These are phyloP conservation scores for Mesorhabditis belari DNA, from an alignment of 2,888 invertebrate genomes.

Conservation along the genomic window DNA sequence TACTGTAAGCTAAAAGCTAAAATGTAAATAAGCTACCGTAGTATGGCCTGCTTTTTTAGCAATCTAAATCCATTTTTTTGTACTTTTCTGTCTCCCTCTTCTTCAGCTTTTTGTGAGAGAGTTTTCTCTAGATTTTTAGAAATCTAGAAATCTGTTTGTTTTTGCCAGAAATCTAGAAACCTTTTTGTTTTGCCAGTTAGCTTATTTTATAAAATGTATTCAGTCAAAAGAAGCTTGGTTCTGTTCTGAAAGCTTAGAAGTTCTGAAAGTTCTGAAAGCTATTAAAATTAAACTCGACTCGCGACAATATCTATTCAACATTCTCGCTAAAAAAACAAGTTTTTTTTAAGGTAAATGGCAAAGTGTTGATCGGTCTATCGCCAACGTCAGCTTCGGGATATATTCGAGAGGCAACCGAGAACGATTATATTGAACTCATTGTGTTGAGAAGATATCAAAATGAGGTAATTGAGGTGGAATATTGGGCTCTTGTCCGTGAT, in stretches of 20 bases:
- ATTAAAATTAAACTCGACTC: not conserved
- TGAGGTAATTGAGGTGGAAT: no score
- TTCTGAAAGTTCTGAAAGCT: no score
- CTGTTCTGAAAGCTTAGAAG: no score
- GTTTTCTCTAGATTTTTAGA: not conserved
- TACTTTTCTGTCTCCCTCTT: not conserved
- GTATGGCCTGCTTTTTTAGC: not conserved
- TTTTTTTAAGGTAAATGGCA: slow-evolving; percentile 75
- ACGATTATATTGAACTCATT: slow-evolving; percentile 32
- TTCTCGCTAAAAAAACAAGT: slow-evolving; percentile 13
- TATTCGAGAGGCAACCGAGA: slow-evolving; percentile 65
- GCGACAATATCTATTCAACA: not conserved
- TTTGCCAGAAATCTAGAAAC: no score
- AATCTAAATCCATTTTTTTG: not conserved
- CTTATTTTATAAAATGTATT: no score
- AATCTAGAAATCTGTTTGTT: no score
- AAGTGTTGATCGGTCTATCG: slow-evolving; percentile 83
- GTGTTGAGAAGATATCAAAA: slow-evolving; percentile 12
- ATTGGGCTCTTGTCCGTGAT: no score
- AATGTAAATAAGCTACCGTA: not conserved
- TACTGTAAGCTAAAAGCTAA: slow-evolving; percentile 15
- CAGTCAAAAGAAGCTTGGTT: no score
- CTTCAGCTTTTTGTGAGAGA: no score
- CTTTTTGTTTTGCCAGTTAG: no score
- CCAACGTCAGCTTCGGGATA: slow-evolving; percentile 92